phyloP scores from a whole-genome alignment of 2,888 invertebrate species.

The Acleris literana region DNA sequence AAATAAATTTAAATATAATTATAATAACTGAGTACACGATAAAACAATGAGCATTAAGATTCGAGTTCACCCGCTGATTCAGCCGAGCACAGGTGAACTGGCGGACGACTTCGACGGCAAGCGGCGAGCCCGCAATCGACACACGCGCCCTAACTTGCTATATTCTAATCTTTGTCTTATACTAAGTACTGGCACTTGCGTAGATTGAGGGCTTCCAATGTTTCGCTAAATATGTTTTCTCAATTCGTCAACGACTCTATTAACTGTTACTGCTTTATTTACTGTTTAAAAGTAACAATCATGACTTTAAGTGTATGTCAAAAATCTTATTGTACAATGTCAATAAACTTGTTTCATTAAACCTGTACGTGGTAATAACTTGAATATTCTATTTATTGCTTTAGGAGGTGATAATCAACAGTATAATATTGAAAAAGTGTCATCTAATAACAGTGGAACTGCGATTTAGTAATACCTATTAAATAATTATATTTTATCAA shows the following conservation, averaged over 20 bases:
- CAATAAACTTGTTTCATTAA: constrained; percentile 31
- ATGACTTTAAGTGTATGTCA: constrained; percentile 5
- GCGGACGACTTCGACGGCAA: too few relatives aligned
- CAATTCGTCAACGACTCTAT: constrained; percentile 18
- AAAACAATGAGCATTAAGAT: too few relatives aligned
- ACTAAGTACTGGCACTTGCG: neutral
- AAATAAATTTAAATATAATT: too few relatives aligned
- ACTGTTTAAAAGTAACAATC: constrained; percentile 12
- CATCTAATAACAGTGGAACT: constrained; percentile 29
- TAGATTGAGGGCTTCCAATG: neutral
- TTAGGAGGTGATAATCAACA: constrained; percentile 40
- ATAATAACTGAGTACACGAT: too few relatives aligned
- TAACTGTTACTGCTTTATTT: too few relatives aligned
- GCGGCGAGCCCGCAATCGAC: too few relatives aligned
- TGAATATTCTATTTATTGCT: constrained; percentile 44
- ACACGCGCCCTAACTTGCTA: neutral
- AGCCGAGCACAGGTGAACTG: too few relatives aligned
- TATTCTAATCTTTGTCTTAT: neutral
- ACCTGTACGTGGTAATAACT: constrained; percentile 36
- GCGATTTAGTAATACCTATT: constrained; percentile 22
- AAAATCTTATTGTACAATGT: constrained; percentile 31
- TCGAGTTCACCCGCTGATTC: too few relatives aligned
- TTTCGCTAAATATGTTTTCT: constrained; percentile 17
- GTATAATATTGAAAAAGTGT: constrained; percentile 31
- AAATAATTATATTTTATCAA: constrained; percentile 43